Base-by-base conservation (phyloP, 2,797 vertebrate species). In the Microctenopoma stevenorrisi region DNA sequence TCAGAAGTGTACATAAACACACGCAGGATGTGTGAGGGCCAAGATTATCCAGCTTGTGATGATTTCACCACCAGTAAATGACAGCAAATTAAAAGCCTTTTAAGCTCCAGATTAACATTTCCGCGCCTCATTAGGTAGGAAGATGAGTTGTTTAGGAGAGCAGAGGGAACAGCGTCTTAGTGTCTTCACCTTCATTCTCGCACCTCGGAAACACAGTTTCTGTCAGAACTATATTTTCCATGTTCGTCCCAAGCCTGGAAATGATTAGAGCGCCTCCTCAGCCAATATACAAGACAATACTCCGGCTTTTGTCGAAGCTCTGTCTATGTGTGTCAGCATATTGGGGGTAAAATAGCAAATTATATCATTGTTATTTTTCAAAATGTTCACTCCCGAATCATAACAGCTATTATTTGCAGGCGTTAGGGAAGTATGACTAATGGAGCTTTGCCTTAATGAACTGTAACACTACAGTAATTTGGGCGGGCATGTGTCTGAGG, bases 51-150 rank as follows among this genome's bases (percentile, higher is more conserved):
- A 69, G 71, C 72, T 83, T 81, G 67, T 89, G 85, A 90, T 89
- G 84, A 83, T 87, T 88, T 85, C 78, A 91, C 88, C 63, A 33
- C 74, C 76, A 61, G 80, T 89, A 91, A 91, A 90, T 82, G 86
- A 88, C 83, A 76, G 79, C 86, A 91, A 90, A 89, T 93, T 85
- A 89, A 91, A 82, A 81, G 86, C 71, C 72, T 82, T 85, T 91
- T 89, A 90, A 92, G 57, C 28, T 76, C 57, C 69, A 73, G 91
- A 91, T 93, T 89, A 92, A 81, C 80, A 78, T 86, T 79, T 85
- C 38, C 61, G 48, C 26, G 76, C 80, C 73, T 93, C 89, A 90
- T 92, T 89, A 86, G 84, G 52, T 74, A 15, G 68, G 73, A 76
- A 83, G 83, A 85, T 82, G 68, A 78, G 77, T 77, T 83, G 73